Percentiles rank a stretch among this genome's conserved stretches.
Evolutionary conservation across 2,797 vertebrate species (phyloP).

Genomic region (Lutjanus campechanus): DNA sequence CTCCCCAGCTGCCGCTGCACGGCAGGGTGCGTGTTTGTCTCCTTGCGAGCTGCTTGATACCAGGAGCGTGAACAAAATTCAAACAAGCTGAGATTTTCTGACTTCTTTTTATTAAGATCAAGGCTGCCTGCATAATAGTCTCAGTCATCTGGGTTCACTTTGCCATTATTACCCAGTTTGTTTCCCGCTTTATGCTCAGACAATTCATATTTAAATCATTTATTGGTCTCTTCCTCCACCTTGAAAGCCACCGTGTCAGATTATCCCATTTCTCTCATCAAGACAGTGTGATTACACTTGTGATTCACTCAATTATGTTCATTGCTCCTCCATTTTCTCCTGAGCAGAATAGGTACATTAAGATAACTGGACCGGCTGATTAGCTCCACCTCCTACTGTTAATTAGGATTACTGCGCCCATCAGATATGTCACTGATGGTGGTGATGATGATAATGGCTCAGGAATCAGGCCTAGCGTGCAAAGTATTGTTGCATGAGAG

Average conservation of each 20-base stretch:
- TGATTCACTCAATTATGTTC: conserved; percentile 27
- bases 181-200: conserved; percentile 16
- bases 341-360: conserved; percentile 41
- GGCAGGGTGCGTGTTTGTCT: conserved; percentile 6
- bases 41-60: conserved; percentile 19
- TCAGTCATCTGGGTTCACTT: conserved; percentile 1
- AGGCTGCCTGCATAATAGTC: background rate
- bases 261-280: conserved; percentile 26
- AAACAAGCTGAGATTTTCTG: conserved; percentile 2
- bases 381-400: conserved; percentile 40
- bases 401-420: conserved; percentile 61
- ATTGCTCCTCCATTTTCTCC: conserved; percentile 42
- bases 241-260: background rate
- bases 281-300: conserved; percentile 36
- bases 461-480: conserved; percentile 1
- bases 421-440: conserved; percentile 41
- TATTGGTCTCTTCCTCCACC: background rate
- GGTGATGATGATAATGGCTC: conserved; percentile 40
- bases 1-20: background rate
- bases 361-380: conserved; percentile 56
- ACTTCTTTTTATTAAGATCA: conserved; percentile 12
- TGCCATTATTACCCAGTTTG: conserved; percentile 6
- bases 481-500: conserved; percentile 18
- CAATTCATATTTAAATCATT: conserved; percentile 22
- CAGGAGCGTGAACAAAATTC: conserved; percentile 13